phyloP scores from a whole-genome alignment of 2,113 vertebrate species.

The Rhegmatorhina hoffmannsi region DNA sequence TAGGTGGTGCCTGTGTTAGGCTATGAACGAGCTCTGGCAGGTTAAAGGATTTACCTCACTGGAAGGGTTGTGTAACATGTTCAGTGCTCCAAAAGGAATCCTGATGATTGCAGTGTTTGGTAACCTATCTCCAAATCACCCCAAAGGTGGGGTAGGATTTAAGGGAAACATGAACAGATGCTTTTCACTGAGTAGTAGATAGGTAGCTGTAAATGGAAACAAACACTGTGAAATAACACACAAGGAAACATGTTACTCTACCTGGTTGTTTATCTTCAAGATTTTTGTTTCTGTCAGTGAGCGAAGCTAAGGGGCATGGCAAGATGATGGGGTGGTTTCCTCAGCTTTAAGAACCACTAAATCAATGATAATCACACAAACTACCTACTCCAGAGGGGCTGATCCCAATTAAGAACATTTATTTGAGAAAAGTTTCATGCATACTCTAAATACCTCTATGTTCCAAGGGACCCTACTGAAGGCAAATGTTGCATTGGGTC shows the following conservation, averaged over 20 bases:
- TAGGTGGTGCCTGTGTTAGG: not conserved
- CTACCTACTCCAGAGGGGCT: not conserved
- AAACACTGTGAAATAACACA: not conserved
- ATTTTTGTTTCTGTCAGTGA: not conserved
- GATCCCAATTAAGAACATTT: not conserved
- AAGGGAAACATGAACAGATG: not conserved
- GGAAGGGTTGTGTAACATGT: not conserved
- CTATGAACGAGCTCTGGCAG: not conserved
- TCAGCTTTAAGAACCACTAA: not conserved
- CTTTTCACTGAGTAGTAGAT: not conserved
- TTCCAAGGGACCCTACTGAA: not conserved
- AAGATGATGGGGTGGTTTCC: not conserved
- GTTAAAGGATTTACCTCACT: not conserved
- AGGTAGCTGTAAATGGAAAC: not conserved
- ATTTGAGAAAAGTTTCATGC: not conserved
- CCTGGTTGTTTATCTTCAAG: not conserved
- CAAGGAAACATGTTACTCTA: not conserved
- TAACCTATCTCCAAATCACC: not conserved
- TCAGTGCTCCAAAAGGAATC: not conserved
- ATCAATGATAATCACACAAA: not conserved
- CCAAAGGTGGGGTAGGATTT: not conserved
- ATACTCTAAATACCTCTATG: accelerated
- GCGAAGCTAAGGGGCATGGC: not conserved
- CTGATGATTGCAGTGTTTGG: not conserved
- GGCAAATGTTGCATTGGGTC: not conserved